Conservation (phyloP, 1,140 invertebrate species). For the Mylabris phalerata region DNA sequence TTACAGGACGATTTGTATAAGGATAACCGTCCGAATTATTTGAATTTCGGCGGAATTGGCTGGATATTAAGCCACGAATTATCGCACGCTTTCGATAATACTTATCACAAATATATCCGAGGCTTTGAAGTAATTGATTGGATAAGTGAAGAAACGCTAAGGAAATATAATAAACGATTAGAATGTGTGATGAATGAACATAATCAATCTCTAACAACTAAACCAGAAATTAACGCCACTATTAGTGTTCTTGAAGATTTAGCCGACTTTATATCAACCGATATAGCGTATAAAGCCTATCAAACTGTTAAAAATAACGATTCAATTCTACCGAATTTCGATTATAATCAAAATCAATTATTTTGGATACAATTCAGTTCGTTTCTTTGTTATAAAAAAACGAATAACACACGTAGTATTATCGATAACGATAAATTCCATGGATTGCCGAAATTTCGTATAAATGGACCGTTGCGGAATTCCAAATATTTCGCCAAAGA, state of each 20-base stretch:
- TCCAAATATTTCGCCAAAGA: conserved; percentile 51
- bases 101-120: not conserved
- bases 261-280: conserved; percentile 72
- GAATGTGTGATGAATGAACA: not conserved
- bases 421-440: conserved; percentile 6
- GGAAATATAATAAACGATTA: not conserved
- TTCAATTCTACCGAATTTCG: conserved; percentile 39
- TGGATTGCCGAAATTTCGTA: conserved; percentile 4
- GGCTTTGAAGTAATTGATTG: not conserved
- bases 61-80: conserved; percentile 14
- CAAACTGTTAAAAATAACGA: conserved; percentile 55
- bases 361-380: conserved; percentile 44
- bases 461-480: conserved; percentile 18
- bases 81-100: conserved; percentile 2
- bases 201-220: not conserved
- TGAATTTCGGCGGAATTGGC: conserved; percentile 19
- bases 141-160: not conserved
- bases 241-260: conserved; percentile 87
- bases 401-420: conserved; percentile 15
- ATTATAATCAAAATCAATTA: conserved; percentile 51
- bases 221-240: conserved; percentile 68
- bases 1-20: conserved; percentile 13
- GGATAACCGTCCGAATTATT: conserved; percentile 7
- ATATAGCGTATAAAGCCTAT: conserved; percentile 77
- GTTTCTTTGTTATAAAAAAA: conserved; percentile 5